These are phyloP conservation scores for Unio delphinus DNA, from an alignment of 2,888 invertebrate genomes.

Conservation along the genomic window DNA sequence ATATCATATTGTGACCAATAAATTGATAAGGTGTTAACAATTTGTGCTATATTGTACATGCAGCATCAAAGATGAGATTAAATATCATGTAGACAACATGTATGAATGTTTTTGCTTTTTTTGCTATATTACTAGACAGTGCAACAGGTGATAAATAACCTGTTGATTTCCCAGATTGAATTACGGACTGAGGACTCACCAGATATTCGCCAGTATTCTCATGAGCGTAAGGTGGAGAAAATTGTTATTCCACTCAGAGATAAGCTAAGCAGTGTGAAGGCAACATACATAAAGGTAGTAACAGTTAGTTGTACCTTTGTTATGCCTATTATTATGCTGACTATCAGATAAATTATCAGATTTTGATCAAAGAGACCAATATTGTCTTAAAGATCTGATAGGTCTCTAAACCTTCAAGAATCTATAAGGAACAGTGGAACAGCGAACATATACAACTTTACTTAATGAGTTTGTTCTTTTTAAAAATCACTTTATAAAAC, in stretches of 20 bases:
- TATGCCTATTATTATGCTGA: too few relatives aligned
- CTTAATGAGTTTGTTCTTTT: too few relatives aligned
- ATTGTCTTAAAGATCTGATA: too few relatives aligned
- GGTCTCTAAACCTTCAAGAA: background rate
- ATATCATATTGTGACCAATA: too few relatives aligned
- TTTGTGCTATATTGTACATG: too few relatives aligned
- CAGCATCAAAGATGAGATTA: too few relatives aligned
- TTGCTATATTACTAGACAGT: slow-evolving; percentile 64
- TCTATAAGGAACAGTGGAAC: background rate
- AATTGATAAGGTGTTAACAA: too few relatives aligned
- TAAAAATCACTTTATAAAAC: too few relatives aligned
- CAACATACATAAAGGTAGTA: slow-evolving; percentile 60
- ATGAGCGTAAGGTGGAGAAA: slow-evolving; percentile 85
- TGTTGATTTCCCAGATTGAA: slow-evolving; percentile 90
- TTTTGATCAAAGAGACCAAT: background rate
- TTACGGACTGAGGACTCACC: slow-evolving; percentile 87
- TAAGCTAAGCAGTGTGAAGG: slow-evolving; percentile 66
- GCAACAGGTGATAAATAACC: slow-evolving; percentile 83
- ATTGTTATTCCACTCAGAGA: slow-evolving; percentile 78
- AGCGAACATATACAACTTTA: background rate
- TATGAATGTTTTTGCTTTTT: background rate
- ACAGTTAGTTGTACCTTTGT: too few relatives aligned
- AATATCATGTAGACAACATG: too few relatives aligned
- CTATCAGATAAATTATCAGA: background rate
- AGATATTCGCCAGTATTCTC: slow-evolving; percentile 88